Evolutionary conservation across 2,888 invertebrate genomes (phyloP), one percentile per base, ranked within the genome.

Genomic region (Oeneis ivallda): DNA sequence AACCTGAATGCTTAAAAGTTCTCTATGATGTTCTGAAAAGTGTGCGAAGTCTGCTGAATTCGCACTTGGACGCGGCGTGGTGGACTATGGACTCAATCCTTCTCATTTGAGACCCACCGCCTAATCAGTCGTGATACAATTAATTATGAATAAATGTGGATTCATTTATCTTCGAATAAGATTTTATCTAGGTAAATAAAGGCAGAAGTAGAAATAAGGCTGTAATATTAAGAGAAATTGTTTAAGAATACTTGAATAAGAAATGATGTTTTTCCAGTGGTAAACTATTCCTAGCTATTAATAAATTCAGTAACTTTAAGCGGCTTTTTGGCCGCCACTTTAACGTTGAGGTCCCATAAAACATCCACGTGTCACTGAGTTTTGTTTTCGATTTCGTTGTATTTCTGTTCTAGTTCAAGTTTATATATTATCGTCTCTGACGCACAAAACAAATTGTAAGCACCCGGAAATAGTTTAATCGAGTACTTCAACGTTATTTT

Each of bases 321-420:
- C 39, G 39, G 37, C 32, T 26, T 61, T n/a, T 59, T 11, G 43
- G 6, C 32, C 43, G 26, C 26, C 17, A 15, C 52, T 61, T 61
- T 43, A 11, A 15, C 34, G 13, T 52, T 32, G 34, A 15, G 34
- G 10, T 52, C 43, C 15, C 52, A 53, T 61, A 53, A 53, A 61
- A 61, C 43, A 61, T 61, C 26, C 15, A 15, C 52, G 15, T 43
- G 52, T 62, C 66, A 60, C 64, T 57, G 54, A 49, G 49, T 39
- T 54, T 70, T 68, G 70, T 70, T 68, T 68, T 70, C 68, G 49
- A 69, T 69, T 69, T 66, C 65, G 58, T 64, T 54, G 67, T 54
- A 64, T 57, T 66, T 71, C 65, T 26, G 26, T 26, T 4, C 5
- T 26, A 5, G 26, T 49, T 34, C 15, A 26, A 32, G 26, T 39